Base-by-base conservation (phyloP, 2,113 vertebrate genomes). In the Cyprinus carpio region DNA sequence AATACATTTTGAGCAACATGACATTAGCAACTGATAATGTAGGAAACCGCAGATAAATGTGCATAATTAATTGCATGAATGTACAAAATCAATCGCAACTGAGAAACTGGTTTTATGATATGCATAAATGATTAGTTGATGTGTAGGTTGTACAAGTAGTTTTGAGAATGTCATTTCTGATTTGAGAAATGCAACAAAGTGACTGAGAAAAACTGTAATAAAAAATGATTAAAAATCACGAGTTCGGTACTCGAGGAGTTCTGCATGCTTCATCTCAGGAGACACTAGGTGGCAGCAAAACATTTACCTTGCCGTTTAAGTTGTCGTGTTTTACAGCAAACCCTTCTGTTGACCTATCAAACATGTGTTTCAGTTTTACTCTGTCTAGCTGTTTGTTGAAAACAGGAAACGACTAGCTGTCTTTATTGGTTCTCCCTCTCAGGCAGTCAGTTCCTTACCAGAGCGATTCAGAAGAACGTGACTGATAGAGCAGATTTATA, bases 211-310 rank as follows among this genome's bases (percentile, higher is more conserved):
- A n/a, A n/a, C n/a, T n/a, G 1, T 40, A 6, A 40, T 6, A 40
- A 40, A 40, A 40, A 40, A 1, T 1, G 7, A 20, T 58, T 58
- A 58, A 23, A 58, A 8, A 23, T 5, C 16, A 51, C 49, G 49
- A 15, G 49, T 51, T 51, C 13, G 4, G 49, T 51, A 16, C 13
- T 51, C 49, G 49, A 51, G 15, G 13, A 51, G 49, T 49, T 49
- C 51, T 54, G 51, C 5, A 29, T 3, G 16, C 43, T 37, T 62
- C 11, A 37, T 6, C 58, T 29, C 37, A 64, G 15, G 1, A 20
- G 15, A 75, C 87, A 67, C 65, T 58, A 86, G 87, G 20, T 65
- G 87, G 84, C 75, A 86, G 80, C 51, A 49, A n/a, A 58, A 13
- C 20, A 56, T 54, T 54, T 29, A 31, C 49, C 37, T 81, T 58